These are phyloP conservation scores for Dilophus febrilis DNA, from an alignment of 2,888 invertebrate genomes.

Conservation along the genomic window DNA sequence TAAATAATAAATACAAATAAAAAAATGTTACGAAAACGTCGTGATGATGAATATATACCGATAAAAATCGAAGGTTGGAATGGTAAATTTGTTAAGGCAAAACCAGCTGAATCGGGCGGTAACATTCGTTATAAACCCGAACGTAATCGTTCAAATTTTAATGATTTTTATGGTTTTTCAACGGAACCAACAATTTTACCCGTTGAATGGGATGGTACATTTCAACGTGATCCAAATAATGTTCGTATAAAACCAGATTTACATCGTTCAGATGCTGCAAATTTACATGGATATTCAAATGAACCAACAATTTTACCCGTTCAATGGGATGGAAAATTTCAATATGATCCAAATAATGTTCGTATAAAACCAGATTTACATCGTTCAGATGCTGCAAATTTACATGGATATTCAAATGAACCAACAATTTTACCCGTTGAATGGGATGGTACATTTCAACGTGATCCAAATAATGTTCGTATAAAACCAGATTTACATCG, in stretches of 20 bases:
- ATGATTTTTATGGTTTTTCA: neutral
- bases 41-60: constrained; percentile 25
- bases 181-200: constrained; percentile 1
- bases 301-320: constrained; percentile 25
- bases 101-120: constrained; percentile 19
- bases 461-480: constrained; percentile 25
- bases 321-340: constrained; percentile 27
- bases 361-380: constrained; percentile 18
- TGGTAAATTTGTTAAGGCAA: constrained; percentile 23
- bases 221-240: neutral
- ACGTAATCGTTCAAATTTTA: neutral
- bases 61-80: constrained; percentile 31
- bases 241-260: neutral
- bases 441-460: constrained; percentile 26
- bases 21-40: neutral
- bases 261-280: constrained; percentile 24
- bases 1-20: too few species aligned
- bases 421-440: constrained; percentile 22
- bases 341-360: constrained; percentile 17
- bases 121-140: constrained; percentile 19
- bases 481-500: constrained; percentile 25
- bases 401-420: constrained; percentile 21
- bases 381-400: constrained; percentile 24
- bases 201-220: neutral
- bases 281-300: constrained; percentile 23